A percentile compares a stretch with the other conserved stretches of the same genome.
phyloP scores from a whole-genome alignment of 2,888 invertebrate species.

The Aelia acuminata region DNA sequence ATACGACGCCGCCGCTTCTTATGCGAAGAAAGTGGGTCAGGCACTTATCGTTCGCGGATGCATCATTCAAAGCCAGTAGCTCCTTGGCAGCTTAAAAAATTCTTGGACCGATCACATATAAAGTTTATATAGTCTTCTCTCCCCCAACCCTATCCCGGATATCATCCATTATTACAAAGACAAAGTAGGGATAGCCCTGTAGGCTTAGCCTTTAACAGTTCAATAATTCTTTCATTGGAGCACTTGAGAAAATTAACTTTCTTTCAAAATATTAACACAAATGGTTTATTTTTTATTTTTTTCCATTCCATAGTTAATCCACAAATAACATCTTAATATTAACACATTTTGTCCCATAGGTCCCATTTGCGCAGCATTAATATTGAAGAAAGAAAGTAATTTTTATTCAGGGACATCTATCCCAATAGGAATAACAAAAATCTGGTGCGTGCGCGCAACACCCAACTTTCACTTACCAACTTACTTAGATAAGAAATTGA shows the following conservation, averaged over 20 bases:
- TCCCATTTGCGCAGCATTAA: too few relatives aligned
- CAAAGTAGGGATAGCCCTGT: neutral
- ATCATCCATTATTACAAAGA: neutral
- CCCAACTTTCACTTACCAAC: too few relatives aligned
- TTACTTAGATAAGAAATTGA: too few relatives aligned
- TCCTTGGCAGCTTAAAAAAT: neutral
- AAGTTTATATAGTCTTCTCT: neutral
- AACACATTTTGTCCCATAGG: too few relatives aligned
- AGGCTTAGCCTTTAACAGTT: neutral
- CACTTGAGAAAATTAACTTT: neutral
- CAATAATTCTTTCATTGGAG: neutral
- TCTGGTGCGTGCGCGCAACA: too few relatives aligned
- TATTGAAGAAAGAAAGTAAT: too few relatives aligned
- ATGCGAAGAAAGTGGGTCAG: neutral
- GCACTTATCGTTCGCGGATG: conserved; percentile 5
- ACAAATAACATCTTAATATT: too few relatives aligned
- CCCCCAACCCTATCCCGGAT: neutral
- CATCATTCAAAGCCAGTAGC: conserved; percentile 31
- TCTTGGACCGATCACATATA: conserved; percentile 13
- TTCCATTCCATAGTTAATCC: too few relatives aligned
- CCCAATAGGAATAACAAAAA: too few relatives aligned
- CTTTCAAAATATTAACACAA: too few relatives aligned
- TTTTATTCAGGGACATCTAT: too few relatives aligned
- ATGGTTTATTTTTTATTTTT: too few relatives aligned
- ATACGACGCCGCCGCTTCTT: neutral